Evolutionary conservation across 2,888 invertebrate species (phyloP), one percentile per base, ranked within the genome.

Genomic region (Dromius quadrimaculatus): DNA sequence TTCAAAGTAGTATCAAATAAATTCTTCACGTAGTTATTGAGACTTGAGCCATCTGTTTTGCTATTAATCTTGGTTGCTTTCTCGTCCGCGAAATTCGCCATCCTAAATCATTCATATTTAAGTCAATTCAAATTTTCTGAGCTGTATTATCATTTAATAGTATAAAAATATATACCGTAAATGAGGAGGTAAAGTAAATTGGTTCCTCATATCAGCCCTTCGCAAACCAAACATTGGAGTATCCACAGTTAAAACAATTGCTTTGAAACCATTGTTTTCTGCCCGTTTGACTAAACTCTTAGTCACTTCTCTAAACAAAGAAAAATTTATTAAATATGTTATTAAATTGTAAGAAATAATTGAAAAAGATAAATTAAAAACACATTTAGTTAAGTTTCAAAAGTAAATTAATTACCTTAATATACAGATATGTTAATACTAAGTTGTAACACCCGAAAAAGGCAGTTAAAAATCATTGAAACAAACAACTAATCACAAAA

Each of bases 201-300:
- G 90, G 80, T 97, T 97, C 74, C 90, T 87, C 8, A 92, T 85
- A 82, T 97, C 96, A 0, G 91, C 90, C 65, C 92, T 85, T 45
- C 97, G 85, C 63, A 91, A 85, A 0, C 97, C 97, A 81, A 95
- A 94, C 50, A 92, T 81, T 0, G 95, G 95, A 0, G 95, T 92
- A 80, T 97, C 97, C 0, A 97, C 91, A 0, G 95, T 97, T 1
- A 97, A 81, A 0, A 92, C 94, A 0, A 97, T 82, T 0, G 95
- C 96, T 82, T 91, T 92, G 78, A 89, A 97, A n/a, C 93, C 95
- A 6, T 91, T 89, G 43, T 84, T 86, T 81, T 96, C 95, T 0
- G 93, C 97, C 75, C 93, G 85, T 41, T 83, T 79, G 0, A 98
- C 88, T 72, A 97, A 84, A 74, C 87, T 85, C 76, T 84, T 84